Conservation (phyloP, 37 sponge, comb jelly and placozoan genomes). For the Beroe forskalii region DNA sequence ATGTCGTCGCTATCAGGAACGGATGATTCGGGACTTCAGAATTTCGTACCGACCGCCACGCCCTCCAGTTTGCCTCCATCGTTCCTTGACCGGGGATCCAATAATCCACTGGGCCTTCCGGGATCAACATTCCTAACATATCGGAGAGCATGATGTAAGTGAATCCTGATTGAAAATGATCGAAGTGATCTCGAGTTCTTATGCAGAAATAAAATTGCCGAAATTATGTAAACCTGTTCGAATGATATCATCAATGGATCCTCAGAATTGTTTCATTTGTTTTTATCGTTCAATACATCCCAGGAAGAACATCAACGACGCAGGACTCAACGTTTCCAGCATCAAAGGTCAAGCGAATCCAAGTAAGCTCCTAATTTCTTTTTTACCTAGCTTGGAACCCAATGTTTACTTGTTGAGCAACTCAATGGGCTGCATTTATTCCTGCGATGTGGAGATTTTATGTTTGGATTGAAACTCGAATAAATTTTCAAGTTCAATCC, state of each 20-base stretch:
- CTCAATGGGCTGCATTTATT: too few relatives aligned
- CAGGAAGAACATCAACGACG: conserved; percentile 59
- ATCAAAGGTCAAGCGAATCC: conserved; percentile 63
- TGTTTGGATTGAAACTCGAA: too few relatives aligned
- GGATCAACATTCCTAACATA: conserved; percentile 27
- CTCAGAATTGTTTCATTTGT: too few relatives aligned
- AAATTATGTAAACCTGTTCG: too few relatives aligned
- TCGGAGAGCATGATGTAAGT: conserved; percentile 58
- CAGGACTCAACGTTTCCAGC: conserved; percentile 45
- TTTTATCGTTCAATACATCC: too few relatives aligned
- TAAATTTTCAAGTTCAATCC: too few relatives aligned
- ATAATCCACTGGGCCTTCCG: conserved; percentile 36
- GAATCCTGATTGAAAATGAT: too few relatives aligned
- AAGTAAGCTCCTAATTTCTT: conserved; percentile 2
- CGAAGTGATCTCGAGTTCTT: too few relatives aligned
- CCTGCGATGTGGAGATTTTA: too few relatives aligned
- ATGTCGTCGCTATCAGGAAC: conserved; percentile 37
- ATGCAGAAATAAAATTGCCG: too few relatives aligned
- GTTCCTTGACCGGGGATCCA: conserved; percentile 54
- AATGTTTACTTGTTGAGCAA: too few relatives aligned
- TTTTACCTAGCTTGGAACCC: background rate
- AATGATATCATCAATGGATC: too few relatives aligned
- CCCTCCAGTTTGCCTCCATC: conserved; percentile 64
- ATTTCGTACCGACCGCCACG: conserved; percentile 51
- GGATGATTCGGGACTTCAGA: conserved; percentile 29